A percentile compares a stretch with the other conserved stretches of the same genome.
Evolutionary conservation across 2,113 vertebrate genomes (phyloP).

Genomic region (Passer domesticus): DNA sequence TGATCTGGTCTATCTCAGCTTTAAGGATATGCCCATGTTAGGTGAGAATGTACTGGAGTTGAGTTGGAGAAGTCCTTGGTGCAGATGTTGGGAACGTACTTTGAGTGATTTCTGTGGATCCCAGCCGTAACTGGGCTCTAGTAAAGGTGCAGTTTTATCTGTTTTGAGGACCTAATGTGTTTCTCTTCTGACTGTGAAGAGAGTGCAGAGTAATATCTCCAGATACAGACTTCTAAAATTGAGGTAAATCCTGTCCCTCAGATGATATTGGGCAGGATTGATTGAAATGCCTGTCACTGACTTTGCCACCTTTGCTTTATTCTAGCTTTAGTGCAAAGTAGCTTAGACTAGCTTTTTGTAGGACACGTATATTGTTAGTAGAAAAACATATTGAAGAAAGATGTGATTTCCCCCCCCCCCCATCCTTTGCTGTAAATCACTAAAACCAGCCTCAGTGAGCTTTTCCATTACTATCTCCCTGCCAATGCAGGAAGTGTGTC

Average conservation of each 20-base stretch:
- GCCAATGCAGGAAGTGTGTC: conserved; percentile 60
- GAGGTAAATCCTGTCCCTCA: not conserved
- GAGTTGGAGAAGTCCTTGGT: not conserved
- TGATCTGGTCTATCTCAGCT: not conserved
- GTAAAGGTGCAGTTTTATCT: not conserved
- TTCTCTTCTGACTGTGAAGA: not conserved
- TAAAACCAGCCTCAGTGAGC: conserved; percentile 15
- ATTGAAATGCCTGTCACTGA: not conserved
- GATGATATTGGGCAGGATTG: not conserved
- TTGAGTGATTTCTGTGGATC: not conserved
- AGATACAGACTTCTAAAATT: not conserved
- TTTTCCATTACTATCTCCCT: conserved; percentile 51
- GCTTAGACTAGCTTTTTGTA: not conserved
- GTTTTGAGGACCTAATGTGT: not conserved
- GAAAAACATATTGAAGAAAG: conserved; percentile 62
- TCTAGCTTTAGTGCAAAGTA: not conserved
- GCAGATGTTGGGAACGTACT: not conserved
- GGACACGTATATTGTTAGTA: not conserved
- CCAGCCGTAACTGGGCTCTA: not conserved
- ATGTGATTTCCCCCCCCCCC: not conserved
- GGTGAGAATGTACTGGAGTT: not conserved
- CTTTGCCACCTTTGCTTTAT: conserved; percentile 1
- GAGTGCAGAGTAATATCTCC: not conserved
- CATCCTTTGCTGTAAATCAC: conserved; percentile 53
- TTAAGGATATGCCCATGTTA: not conserved